Conservation (phyloP, 2,888 invertebrate species). For the Aphrophora alni region DNA sequence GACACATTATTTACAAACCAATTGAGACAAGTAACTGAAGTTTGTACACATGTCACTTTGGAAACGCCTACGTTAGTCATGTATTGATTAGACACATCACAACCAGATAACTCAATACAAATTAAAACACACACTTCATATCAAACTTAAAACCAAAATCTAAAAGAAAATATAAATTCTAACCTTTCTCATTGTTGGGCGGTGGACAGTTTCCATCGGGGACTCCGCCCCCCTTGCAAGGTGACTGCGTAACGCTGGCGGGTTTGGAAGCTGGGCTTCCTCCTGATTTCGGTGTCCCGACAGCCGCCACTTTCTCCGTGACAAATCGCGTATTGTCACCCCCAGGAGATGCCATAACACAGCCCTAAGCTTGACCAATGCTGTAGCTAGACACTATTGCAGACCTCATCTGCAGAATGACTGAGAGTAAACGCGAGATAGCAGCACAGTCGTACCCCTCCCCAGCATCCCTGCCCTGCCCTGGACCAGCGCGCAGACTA, state of each 20-base stretch:
- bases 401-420: conserved; percentile 32
- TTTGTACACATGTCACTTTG: neutral
- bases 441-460: conserved; percentile 31
- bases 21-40: neutral
- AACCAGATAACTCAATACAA: neutral
- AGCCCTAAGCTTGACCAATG: conserved; percentile 29
- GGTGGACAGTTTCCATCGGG: conserved; percentile 42
- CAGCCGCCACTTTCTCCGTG: conserved; percentile 27
- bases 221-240: conserved; percentile 28
- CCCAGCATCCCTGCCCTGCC: conserved; percentile 33
- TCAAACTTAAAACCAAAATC: neutral
- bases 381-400: conserved; percentile 33
- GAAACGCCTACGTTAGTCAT: neutral
- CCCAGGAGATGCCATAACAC: conserved; percentile 24
- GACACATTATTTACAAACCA: too few species aligned
- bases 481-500: conserved; percentile 38
- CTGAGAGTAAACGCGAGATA: conserved; percentile 27
- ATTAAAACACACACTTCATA: neutral
- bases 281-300: conserved; percentile 34
- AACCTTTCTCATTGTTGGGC: conserved; percentile 33
- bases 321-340: conserved; percentile 21
- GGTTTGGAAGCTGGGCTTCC: conserved; percentile 29
- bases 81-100: neutral
- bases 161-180: neutral
- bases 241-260: conserved; percentile 29